phyloP scores from a whole-genome alignment of 2,888 invertebrate genomes.

The Calameuta filiformis region DNA sequence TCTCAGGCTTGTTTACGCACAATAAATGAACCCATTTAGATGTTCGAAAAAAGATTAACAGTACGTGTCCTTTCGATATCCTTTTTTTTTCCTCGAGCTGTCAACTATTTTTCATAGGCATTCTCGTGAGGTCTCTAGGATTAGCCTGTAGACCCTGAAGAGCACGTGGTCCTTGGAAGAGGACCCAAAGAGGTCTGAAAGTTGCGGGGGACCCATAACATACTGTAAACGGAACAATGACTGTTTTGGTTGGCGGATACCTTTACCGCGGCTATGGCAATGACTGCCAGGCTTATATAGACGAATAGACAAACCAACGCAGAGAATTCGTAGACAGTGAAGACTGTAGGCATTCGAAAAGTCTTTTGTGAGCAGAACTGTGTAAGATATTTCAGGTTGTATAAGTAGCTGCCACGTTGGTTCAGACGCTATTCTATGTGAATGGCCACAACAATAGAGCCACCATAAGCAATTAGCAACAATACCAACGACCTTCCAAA shows the following conservation, averaged over 20 bases:
- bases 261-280: slow-evolving; percentile 19
- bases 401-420: not conserved
- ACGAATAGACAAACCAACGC: not conserved
- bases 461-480: slow-evolving; percentile 52
- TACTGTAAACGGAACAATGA: slow-evolving; percentile 55
- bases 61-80: not conserved
- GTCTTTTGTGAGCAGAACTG: not conserved
- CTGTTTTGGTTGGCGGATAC: slow-evolving; percentile 45
- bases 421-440: not conserved
- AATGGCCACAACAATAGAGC: not conserved
- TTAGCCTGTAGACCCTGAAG: not conserved
- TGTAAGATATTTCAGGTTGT: not conserved
- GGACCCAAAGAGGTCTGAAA: not conserved
- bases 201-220: slow-evolving; percentile 50
- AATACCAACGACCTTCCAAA: slow-evolving; percentile 34
- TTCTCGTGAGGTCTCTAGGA: not conserved
- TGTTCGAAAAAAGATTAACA: not conserved
- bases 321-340: not conserved
- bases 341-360: not conserved
- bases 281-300: not conserved
- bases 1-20: not conserved
- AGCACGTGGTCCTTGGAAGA: not conserved
- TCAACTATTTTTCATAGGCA: not conserved
- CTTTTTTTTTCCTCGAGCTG: not conserved
- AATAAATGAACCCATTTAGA: not conserved